These are phyloP conservation scores for Troides aeacus DNA, from an alignment of 2,888 invertebrate genomes.

Conservation along the genomic window DNA sequence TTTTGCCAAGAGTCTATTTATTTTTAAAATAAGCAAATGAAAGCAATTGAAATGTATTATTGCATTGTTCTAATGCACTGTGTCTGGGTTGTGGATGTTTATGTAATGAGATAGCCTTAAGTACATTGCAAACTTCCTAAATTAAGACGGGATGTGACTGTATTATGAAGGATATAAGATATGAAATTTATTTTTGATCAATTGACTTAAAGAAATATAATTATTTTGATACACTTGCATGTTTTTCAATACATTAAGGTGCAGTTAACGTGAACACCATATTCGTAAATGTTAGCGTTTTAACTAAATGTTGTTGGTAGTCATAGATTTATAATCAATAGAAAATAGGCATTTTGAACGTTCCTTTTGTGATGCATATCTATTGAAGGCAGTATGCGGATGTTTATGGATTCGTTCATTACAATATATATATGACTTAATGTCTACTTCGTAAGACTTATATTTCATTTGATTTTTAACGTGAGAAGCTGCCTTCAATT, in stretches of 20 bases:
- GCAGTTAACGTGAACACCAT: slow-evolving; percentile 17
- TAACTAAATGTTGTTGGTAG: slow-evolving; percentile 20
- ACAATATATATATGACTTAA: too few species aligned
- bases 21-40: not conserved
- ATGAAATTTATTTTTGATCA: slow-evolving; percentile 26
- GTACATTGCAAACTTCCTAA: not conserved
- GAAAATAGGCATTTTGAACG: slow-evolving; percentile 7
- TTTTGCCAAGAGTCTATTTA: not conserved
- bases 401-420: too few species aligned
- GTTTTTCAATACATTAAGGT: slow-evolving; percentile 15
- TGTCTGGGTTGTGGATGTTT: slow-evolving; percentile 4
- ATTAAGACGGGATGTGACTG: slow-evolving; percentile 6
- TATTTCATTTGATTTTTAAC: too few species aligned
- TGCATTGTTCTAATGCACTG: not conserved
- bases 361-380: slow-evolving; percentile 3
- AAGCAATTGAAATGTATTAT: slow-evolving; percentile 1
- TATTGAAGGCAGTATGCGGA: not conserved
- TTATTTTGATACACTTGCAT: slow-evolving; percentile 19
- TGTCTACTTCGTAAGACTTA: too few species aligned
- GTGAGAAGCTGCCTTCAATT: too few species aligned
- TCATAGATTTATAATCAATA: slow-evolving; percentile 16
- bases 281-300: slow-evolving; percentile 11
- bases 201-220: slow-evolving; percentile 14
- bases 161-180: slow-evolving; percentile 1
- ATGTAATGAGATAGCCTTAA: slow-evolving; percentile 1